phyloP scores from a whole-genome alignment of 1,140 invertebrate genomes.

The Parapsyche elsis region DNA sequence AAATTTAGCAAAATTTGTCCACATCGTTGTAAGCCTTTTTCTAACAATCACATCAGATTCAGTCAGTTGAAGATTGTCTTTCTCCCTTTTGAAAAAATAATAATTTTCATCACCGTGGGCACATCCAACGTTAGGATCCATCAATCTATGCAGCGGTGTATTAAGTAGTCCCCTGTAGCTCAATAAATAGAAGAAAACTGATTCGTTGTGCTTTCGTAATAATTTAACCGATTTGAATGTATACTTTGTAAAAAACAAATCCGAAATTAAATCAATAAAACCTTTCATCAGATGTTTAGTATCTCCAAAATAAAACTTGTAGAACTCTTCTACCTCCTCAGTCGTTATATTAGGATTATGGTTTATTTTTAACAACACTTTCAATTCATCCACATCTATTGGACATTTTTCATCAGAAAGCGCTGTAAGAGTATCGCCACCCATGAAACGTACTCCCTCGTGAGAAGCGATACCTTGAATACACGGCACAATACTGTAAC shows the following conservation, averaged over 20 bases:
- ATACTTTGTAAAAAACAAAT: neutral
- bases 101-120: constrained; percentile 43
- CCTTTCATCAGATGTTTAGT: neutral
- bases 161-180: neutral
- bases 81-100: constrained; percentile 42
- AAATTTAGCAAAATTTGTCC: constrained; percentile 52
- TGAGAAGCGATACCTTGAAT: constrained; percentile 17
- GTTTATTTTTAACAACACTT: neutral
- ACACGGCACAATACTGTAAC: constrained; percentile 17
- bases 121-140: constrained; percentile 17
- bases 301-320: constrained; percentile 19
- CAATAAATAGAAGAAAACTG: constrained; percentile 4
- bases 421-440: neutral
- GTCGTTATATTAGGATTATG: neutral
- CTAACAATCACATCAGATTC: constrained; percentile 31
- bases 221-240: neutral
- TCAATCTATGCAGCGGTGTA: neutral
- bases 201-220: neutral
- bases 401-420: neutral
- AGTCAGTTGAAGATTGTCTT: neutral
- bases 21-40: constrained; percentile 45
- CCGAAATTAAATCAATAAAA: neutral
- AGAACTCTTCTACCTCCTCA: neutral
- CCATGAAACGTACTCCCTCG: neutral
- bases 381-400: neutral